Evolutionary conservation across 2,797 vertebrate species (phyloP).

Genomic region (Gephyroberyx darwinii): DNA sequence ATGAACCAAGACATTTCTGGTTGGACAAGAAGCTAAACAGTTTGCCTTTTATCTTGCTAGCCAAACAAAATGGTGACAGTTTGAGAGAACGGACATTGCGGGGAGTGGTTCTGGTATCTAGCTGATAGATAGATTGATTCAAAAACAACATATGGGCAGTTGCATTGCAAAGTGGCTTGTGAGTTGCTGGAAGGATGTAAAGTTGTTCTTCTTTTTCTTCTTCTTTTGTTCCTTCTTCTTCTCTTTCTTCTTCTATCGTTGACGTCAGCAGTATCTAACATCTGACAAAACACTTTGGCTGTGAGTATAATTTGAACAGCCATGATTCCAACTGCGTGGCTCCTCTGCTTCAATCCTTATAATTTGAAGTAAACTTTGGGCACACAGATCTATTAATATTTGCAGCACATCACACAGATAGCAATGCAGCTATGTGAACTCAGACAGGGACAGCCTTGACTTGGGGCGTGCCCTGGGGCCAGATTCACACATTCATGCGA

Average conservation of each 20-base stretch:
- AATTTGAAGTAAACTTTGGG: conserved; percentile 9
- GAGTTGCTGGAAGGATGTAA: too few relatives aligned
- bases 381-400: conserved; percentile 29
- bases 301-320: too few relatives aligned
- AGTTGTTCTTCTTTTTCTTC: too few relatives aligned
- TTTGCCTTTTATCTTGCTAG: neutral
- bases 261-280: too few relatives aligned
- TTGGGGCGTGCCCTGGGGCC: conserved; percentile 35
- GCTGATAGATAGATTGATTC: neutral
- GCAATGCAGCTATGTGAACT: neutral
- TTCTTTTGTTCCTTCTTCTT: neutral
- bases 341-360: neutral
- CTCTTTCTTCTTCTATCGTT: too few relatives aligned
- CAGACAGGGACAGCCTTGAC: conserved; percentile 1
- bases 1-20: neutral
- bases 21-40: neutral
- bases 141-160: neutral
- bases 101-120: neutral
- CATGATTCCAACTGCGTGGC: neutral
- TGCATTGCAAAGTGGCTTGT: neutral
- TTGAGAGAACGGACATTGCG: neutral
- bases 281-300: too few relatives aligned
- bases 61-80: neutral
- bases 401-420: conserved; percentile 22
- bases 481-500: conserved; percentile 47